phyloP scores from a whole-genome alignment of 2,888 invertebrate species.

The Calliphora vomitoria region DNA sequence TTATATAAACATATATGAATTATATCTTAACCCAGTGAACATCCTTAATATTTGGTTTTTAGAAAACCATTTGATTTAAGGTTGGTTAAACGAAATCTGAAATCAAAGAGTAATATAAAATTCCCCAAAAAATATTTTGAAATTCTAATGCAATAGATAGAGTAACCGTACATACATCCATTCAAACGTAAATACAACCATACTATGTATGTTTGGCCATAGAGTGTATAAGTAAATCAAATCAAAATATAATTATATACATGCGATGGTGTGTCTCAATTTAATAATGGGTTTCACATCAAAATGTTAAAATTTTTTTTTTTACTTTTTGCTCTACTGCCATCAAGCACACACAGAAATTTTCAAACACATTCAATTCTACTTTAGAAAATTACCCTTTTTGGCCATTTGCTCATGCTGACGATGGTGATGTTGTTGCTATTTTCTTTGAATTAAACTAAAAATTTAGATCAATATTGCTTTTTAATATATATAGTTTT shows the following conservation, averaged over 20 bases:
- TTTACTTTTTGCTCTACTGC: constrained; percentile 14
- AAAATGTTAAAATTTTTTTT: constrained; percentile 7
- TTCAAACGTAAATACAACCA: too few species aligned
- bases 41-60: constrained; percentile 15
- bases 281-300: constrained; percentile 73
- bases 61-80: constrained; percentile 4
- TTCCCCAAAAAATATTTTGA: constrained; percentile 12
- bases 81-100: background rate
- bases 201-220: constrained; percentile 5
- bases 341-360: constrained; percentile 5
- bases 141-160: constrained; percentile 62
- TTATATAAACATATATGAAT: too few species aligned
- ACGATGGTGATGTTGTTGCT: constrained; percentile 12
- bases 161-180: background rate
- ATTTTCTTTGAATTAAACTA: constrained; percentile 38
- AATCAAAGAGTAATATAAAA: constrained; percentile 29
- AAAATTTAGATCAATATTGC: constrained; percentile 59
- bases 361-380: constrained; percentile 22
- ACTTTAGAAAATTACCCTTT: constrained; percentile 47
- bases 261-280: constrained; percentile 70
- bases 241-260: constrained; percentile 69
- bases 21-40: background rate
- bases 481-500: constrained; percentile 43
- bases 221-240: constrained; percentile 49
- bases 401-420: constrained; percentile 41